Base-by-base conservation (phyloP, 2,888 invertebrate species). In the Syrphus vitripennis region DNA sequence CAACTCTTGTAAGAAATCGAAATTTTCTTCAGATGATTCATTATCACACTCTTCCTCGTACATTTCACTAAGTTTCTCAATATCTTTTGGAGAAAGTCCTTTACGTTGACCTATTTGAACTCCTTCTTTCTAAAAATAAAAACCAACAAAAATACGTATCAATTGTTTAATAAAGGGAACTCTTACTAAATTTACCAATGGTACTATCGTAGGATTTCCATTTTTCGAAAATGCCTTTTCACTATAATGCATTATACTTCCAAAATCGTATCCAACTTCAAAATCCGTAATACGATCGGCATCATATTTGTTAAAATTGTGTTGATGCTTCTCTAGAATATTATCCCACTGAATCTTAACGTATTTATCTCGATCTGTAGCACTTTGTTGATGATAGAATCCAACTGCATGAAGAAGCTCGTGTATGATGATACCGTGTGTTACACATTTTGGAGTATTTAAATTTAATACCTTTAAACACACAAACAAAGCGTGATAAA, bases 321-420 rank as follows among this genome's bases (percentile, higher is more conserved):
- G 93, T 78, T 93, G 93, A 76, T 92, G 93, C 1, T 93, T 94
- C 90, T 91, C 88, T 5, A 90, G 82, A 57, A 93, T 96, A 90
- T 97, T 97, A 53, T 95, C 94, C 95, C 95, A 96, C 65, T 95
- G 91, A 88, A 97, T 96, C 87, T 94, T 93, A 1, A 97, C 95
- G 90, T 94, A 96, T 1, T 95, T 94, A 90, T 97, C 97, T 87
- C 97, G 94, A 91, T 97, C 95, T 16, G 95, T 94, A 24, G 96
- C 94, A 89, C 95, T 96, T 90, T 97, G 97, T 92, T 97, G 97
- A 90, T 97, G 97, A 90, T 95, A 96, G 91, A 97, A 97, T 0
- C 97, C 97, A 1, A 96, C 91, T 0, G 96, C 95, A 89, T 97
- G 97, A 89, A 97, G 93, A 90, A 97, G 93, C 91, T 97, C 97